Evolutionary conservation across 2,888 invertebrate genomes (phyloP), one percentile per base, ranked within the genome.

Genomic region (Epinotia bilunana): DNA sequence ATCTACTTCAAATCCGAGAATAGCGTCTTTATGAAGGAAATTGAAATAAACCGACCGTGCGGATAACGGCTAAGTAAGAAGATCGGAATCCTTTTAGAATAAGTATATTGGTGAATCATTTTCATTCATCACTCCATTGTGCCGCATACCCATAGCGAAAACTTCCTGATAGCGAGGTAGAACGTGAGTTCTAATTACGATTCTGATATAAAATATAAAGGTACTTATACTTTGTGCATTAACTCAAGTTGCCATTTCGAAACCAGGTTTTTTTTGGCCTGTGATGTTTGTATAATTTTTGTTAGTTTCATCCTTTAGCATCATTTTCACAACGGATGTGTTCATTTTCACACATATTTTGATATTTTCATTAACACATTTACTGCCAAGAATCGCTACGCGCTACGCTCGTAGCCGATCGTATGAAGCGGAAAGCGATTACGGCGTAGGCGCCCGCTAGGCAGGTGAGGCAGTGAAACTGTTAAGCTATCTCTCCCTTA

Each of bases 1-100:
- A 94, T 94, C 93, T 94, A 93, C 94, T 94, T 94, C 94, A 94
- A 94, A 94, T 94, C 94, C 93, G 93, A 94, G 93, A 93, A 94
- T 93, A 93, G 91, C 94, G 91, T 93, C 94, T 93, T 93, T 94
- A 94, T 94, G 94, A 94, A 93, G 92, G 93, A 93, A 94, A 94
- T 94, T 94, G 94, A 94, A 94, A 94, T 94, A 94, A 94, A 94
- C 94, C 94, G 93, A 94, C 93, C 93, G 94, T 93, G 90, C 91
- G 93, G 93, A 93, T 93, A 93, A 92, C 92, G 88, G 91, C 93
- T 93, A 93, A 94, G 93, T 93, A 93, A 91, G 91, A 88, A 90
- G 91, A 93, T 92, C 91, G 90, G 88, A 90, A 92, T 90, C 92
- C 92, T 88, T 92, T 92, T 90, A 87, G 90, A 91, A 92, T 92